Evolutionary conservation across 1,140 invertebrate species (phyloP), one percentile per base, ranked within the genome.

Genomic region (Aleiodes sp.): DNA sequence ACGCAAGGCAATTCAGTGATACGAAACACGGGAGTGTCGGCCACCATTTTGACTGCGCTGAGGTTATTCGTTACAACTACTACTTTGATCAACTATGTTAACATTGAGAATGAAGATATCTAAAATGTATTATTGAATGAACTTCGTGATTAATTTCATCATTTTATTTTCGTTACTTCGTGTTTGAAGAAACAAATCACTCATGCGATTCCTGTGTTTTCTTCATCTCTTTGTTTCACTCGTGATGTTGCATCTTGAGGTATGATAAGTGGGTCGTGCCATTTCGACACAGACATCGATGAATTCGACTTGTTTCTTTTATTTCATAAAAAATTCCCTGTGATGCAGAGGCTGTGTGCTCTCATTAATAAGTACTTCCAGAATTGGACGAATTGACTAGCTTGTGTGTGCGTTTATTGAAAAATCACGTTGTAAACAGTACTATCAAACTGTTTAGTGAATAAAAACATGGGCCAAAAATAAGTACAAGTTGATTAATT

Each of bases 1-100:
- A 73, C 65, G 60, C 65, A 70, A 21, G 46, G 52, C 41, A 65
- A 70, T 35, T 52, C 8, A 31, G 46, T 57, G 65, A 63, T 46
- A 62, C 21, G 37, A 70, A 66, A 56, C 65, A 76, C 74, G 81
- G 82, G 81, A 84, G 82, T 82, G 81, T 75, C 82, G 81, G 80
- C 82, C 82, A 82, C 83, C 83, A 85, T 85, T 83, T 85, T 85
- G 82, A 71, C 73, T 81, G 78, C 77, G 78, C 79, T 41, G 73
- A 83, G 80, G 80, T 84, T 83, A 82, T 82, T 82, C 74, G 29
- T 62, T 66, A 16, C 14, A 52, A 16, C 10, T 63, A 21, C 59
- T 52, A 52, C 41, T 69, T 69, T 29, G 26, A 56, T 35, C 43
- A 56, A 62, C 19, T 69, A 35, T 39, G 10, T 61, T 37, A 37